Base-by-base conservation (phyloP, 2,888 invertebrate genomes). In the Cosmia pyralina region DNA sequence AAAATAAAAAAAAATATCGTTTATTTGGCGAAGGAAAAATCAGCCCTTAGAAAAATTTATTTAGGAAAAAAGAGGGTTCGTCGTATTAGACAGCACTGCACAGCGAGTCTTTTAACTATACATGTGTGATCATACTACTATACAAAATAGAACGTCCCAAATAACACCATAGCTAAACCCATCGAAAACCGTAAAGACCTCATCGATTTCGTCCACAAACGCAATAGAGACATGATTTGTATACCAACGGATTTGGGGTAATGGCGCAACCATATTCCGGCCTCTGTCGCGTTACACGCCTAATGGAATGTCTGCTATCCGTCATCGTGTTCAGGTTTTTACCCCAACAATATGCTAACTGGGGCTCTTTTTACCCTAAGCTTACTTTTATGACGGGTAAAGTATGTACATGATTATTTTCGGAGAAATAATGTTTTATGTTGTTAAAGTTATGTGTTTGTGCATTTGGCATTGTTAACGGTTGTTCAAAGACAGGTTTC, bases 221-320 rank as follows among this genome's bases (percentile, higher is more conserved):
- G 85, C 74, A 69, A 75, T 85, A 81, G 79, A 81, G 70, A 71
- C 78, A 84, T 86, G 86, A 89, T 88, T 88, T 87, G 87, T 88
- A 86, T 84, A 80, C 79, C 72, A 76, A 75, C 77, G 77, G 84
- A 88, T 89, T 85, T 83, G 80, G 87, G 86, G 85, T 90, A 90
- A 90, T 90, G 88, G 88, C 73, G 79, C 83, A 70, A 87, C 86
- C 87, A 88, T 90, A 88, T 87, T 86, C 81, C 85, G 64, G 73
- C 72, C 72, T 69, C 74, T 63, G 77, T 77, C 75, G 69, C 77
- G 84, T 82, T 75, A 79, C 82, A 69, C 68, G 75, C 76, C 86
- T 90, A 90, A 90, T 90, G 89, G 89, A 88, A 89, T 83, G 89
- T 80, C 81, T 80, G 81, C 84, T 81, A 88, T 88, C 82, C 76